phyloP scores from a whole-genome alignment of 1,140 invertebrate genomes.

The Drosophila sp. region DNA sequence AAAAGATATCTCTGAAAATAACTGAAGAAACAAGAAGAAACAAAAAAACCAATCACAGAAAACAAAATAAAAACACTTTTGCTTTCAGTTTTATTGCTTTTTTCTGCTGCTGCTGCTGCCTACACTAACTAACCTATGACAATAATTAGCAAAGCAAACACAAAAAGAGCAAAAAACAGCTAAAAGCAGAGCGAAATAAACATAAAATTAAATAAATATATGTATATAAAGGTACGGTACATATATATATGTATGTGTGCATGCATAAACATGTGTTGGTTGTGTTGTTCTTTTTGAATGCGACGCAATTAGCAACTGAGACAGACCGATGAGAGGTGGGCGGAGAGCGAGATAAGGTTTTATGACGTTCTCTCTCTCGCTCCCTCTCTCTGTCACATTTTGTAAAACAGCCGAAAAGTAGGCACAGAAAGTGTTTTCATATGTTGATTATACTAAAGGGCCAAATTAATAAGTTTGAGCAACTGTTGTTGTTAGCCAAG shows the following conservation, averaged over 20 bases:
- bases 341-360: neutral
- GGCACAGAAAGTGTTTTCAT: slow-evolving; percentile 1
- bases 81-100: slow-evolving; percentile 67
- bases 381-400: slow-evolving; percentile 13
- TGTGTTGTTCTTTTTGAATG: slow-evolving; percentile 12
- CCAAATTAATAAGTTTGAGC: slow-evolving; percentile 27
- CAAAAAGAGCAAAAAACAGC: slow-evolving; percentile 16
- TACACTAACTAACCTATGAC: slow-evolving; percentile 78
- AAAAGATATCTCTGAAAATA: slow-evolving; percentile 39
- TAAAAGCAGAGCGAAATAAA: slow-evolving; percentile 25
- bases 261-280: neutral
- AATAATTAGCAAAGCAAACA: slow-evolving; percentile 73
- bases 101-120: slow-evolving; percentile 30
- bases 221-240: neutral
- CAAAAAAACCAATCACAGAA: slow-evolving; percentile 12
- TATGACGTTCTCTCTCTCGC: neutral
- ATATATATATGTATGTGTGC: neutral
- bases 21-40: slow-evolving; percentile 23
- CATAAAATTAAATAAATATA: slow-evolving; percentile 13
- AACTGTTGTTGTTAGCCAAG: slow-evolving; percentile 18
- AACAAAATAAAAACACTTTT: slow-evolving; percentile 57
- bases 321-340: neutral
- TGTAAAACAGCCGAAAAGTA: slow-evolving; percentile 33
- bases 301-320: slow-evolving; percentile 4
- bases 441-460: neutral